Evolutionary conservation across 2,888 invertebrate species (phyloP), one percentile per base, ranked within the genome.

Genomic region (Pyrgus malvae): DNA sequence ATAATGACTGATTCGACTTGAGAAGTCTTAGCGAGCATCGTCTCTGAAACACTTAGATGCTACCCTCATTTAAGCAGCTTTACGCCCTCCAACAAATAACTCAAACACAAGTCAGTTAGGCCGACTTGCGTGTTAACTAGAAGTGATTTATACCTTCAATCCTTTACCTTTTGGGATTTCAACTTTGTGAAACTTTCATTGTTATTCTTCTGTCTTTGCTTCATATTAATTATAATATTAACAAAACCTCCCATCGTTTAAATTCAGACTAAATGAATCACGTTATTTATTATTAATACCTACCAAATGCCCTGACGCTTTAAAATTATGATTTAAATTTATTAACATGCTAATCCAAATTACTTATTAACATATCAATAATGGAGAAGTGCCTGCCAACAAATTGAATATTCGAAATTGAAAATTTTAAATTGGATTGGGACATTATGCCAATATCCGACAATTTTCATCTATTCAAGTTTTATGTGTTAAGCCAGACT

Each of bases 1-100:
- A 83, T 86, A 87, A 87, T 87, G 85, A 86, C 79, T 72, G 79
- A 87, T 86, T 78, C 79, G 80, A 84, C 83, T 87, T 85, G 73
- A 63, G 72, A 78, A 78, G 78, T 79, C 79, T 82, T 78, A 74
- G 70, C 68, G 68, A 63, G 68, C 60, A 29, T 31, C 45, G 31
- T 25, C 46, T 46, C 45, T 40, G 37, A 38, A 53, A 53, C 45
- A 46, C 53, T 45, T 46, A 48, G 19, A 31, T 12, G 2, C 25
- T 23, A 21, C 46, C 57, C 14, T 33, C 46, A 29, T 55, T 33
- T 44, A 51, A 51, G 51, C 51, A 37, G 51, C 42, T 51, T 51
- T 51, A 37, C 51, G 44, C 51, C 44, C 51, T 51, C 44, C 44
- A 14, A 50, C 42, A 50, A 51, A 51, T 51, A 51, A 51, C 51